A percentile compares a stretch with the other conserved stretches of the same genome.
Evolutionary conservation across 1,140 invertebrate genomes (phyloP).

Genomic region (Drosophila kanapiae): DNA sequence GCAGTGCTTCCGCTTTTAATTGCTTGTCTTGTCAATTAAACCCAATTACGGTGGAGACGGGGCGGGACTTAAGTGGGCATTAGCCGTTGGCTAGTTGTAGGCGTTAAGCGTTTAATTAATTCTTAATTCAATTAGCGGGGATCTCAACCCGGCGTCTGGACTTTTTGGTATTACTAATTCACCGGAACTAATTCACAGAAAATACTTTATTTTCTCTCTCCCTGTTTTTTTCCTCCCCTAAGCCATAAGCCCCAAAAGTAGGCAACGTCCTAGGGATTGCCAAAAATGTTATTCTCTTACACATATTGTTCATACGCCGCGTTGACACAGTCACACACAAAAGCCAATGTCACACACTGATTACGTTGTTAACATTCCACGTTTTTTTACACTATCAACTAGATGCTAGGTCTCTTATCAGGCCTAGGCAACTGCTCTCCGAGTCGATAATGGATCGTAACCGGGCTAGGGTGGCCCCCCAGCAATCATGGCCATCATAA

Average conservation of each 20-base stretch:
- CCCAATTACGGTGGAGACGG: conserved; percentile 59
- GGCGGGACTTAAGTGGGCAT: conserved; percentile 40
- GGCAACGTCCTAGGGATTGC: conserved; percentile 11
- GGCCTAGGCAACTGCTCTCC: conserved; percentile 28
- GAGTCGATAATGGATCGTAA: not conserved
- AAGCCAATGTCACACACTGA: conserved; percentile 32
- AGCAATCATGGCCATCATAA: conserved; percentile 9
- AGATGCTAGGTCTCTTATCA: conserved; percentile 36
- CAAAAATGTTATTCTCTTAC: conserved; percentile 1
- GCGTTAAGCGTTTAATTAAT: conserved; percentile 76
- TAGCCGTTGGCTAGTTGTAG: conserved; percentile 55
- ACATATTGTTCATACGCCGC: conserved; percentile 34
- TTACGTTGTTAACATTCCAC: conserved; percentile 22
- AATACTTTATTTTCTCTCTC: not conserved
- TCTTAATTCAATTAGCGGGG: conserved; percentile 77
- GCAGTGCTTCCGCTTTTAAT: conserved; percentile 63
- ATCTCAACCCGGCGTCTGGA: conserved; percentile 14
- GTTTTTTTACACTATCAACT: conserved; percentile 37
- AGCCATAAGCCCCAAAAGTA: conserved; percentile 35
- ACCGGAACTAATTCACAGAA: conserved; percentile 9
- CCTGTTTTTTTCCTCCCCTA: not conserved
- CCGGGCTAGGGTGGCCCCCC: conserved; percentile 12
- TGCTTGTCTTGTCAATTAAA: conserved; percentile 73
- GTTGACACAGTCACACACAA: conserved; percentile 45
- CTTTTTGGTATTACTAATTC: conserved; percentile 24